phyloP scores from a whole-genome alignment of 2,888 invertebrate genomes.

The Dromius quadrimaculatus region DNA sequence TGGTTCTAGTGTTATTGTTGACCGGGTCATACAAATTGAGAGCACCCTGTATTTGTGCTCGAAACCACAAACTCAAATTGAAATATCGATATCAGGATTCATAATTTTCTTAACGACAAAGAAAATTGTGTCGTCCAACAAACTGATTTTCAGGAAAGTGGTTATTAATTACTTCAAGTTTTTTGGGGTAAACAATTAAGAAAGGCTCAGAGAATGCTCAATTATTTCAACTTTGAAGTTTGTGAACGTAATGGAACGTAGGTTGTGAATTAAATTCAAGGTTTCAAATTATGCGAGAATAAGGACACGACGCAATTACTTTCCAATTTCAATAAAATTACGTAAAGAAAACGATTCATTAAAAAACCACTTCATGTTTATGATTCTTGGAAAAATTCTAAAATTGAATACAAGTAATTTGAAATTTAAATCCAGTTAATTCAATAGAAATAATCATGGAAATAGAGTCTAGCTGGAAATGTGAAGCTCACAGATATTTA shows the following conservation, averaged over 20 bases:
- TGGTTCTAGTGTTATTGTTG: constrained; percentile 23
- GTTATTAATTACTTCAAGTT: too few species aligned
- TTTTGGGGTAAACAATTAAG: constrained; percentile 9
- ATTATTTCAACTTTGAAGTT: constrained; percentile 29
- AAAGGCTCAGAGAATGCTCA: constrained; percentile 7
- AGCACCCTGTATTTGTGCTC: too few species aligned
- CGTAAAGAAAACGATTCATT: background rate
- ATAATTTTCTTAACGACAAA: too few species aligned
- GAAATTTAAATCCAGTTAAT: constrained; percentile 25
- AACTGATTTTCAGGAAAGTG: too few species aligned
- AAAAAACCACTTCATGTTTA: constrained; percentile 22
- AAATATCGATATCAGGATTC: too few species aligned
- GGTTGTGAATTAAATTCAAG: constrained; percentile 11
- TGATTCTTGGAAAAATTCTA: constrained; percentile 5
- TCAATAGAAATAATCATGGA: constrained; percentile 23
- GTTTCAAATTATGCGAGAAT: constrained; percentile 23
- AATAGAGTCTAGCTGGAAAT: constrained; percentile 8
- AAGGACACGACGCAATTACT: background rate
- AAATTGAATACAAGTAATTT: constrained; percentile 22
- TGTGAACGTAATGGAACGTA: constrained; percentile 14
- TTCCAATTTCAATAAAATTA: constrained; percentile 17
- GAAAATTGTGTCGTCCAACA: too few species aligned
- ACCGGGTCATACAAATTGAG: too few species aligned
- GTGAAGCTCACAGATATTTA: constrained; percentile 28
- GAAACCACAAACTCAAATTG: too few species aligned